Conservation (phyloP, 2,797 vertebrate genomes). For the Graptemys geographica region DNA sequence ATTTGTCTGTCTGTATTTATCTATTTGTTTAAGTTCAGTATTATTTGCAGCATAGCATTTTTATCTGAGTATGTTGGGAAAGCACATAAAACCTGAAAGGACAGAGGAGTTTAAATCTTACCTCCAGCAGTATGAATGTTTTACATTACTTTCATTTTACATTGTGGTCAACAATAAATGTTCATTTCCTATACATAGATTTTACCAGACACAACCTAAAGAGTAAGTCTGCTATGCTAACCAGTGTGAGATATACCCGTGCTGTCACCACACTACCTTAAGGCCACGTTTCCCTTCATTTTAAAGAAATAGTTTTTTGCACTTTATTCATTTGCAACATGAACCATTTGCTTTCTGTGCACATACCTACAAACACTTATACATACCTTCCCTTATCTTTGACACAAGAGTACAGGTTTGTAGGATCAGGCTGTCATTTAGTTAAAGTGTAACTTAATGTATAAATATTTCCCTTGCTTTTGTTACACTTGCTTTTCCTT, state of each 20-base stretch:
- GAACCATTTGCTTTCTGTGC: not conserved
- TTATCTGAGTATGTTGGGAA: not conserved
- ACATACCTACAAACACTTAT: not conserved
- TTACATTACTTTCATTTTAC: not conserved
- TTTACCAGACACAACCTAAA: not conserved
- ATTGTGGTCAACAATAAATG: fast-evolving
- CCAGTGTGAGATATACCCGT: fast-evolving
- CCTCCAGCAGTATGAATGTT: fast-evolving
- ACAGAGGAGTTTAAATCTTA: not conserved
- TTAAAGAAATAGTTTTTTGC: not conserved
- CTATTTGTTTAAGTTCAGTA: slow-evolving; percentile 24
- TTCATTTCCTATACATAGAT: not conserved
- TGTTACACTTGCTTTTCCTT: slow-evolving; percentile 58
- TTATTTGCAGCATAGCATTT: slow-evolving; percentile 1
- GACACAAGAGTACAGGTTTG: not conserved
- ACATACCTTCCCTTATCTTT: not conserved
- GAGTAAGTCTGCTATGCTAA: fast-evolving
- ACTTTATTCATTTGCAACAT: not conserved
- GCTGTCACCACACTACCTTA: fast-evolving
- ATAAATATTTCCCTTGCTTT: slow-evolving; percentile 54
- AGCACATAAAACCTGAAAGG: not conserved
- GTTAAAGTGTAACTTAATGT: not conserved
- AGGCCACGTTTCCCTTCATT: not conserved
- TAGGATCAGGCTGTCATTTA: not conserved
- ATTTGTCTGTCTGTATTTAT: not conserved